Base-by-base conservation (phyloP, 2,888 invertebrate genomes). In the Periphyllus acericola region DNA sequence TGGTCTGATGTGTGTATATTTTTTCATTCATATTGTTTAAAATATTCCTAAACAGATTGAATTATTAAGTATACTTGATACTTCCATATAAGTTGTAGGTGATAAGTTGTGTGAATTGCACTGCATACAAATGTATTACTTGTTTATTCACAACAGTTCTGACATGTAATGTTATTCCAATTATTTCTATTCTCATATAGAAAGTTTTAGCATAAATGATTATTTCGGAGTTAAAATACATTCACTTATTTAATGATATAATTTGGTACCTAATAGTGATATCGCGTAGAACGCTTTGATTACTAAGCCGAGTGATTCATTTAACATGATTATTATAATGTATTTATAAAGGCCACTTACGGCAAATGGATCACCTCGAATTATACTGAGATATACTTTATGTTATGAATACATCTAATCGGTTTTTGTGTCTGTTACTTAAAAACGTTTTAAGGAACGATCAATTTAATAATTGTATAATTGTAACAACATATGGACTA, bases 181-280 rank as follows among this genome's bases (percentile, higher is more conserved):
- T 60, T 55, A 60, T 5, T 60, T 1, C 5, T 60, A 60, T 6
- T 0, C 60, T 4, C 21, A 4, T 60, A 21, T 60, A 60, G 60
- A 60, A 60, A 60, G 21, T 25, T 25, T 60, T 60, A 60, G 60
- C 60, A 60, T 8, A 60, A 25, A 4, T 60, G 60, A 36, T n/a
- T 78, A 52, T 32, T 78, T 55, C 46, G 25, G 21, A 78, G 32
- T 52, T 55, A 29, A 55, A 78, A 78, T 78, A 78, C 32, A 78
- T 78, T 78, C 78, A 78, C 52, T 78, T 78, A 32, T 55, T 78
- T 78, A 3, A 55, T 78, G 52, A 78, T 55, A 46, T 76, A 40
- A 60, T 60, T 60, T 25, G 60, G 25, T 60, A 60, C 25, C 19
- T 25, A 60, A 60, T 25, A 6, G 60, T 60, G 25, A 6, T 60